A percentile compares a stretch with the other conserved stretches of the same genome.
Evolutionary conservation across 2,888 invertebrate species (phyloP).

Genomic region (Athalia rosae): DNA sequence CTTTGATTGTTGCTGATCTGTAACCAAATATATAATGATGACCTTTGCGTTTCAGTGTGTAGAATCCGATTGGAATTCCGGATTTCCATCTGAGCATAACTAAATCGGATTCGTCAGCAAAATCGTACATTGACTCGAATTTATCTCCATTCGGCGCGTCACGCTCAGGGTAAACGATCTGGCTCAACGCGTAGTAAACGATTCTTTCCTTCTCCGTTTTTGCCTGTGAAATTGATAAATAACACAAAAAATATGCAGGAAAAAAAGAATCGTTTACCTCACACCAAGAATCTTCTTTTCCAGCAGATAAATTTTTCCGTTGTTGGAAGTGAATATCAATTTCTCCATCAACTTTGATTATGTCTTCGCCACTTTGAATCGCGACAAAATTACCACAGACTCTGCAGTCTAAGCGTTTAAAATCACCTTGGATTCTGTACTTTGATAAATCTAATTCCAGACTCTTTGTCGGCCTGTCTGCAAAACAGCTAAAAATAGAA

Average conservation of each 20-base stretch:
- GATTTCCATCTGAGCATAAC: constrained; percentile 62
- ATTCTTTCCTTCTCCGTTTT: constrained; percentile 59
- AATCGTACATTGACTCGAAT: constrained; percentile 62
- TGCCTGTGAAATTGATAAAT: constrained; percentile 53
- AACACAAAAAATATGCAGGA: not conserved
- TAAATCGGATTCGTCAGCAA: constrained; percentile 61
- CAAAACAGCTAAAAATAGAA: constrained; percentile 49
- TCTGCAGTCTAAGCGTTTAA: constrained; percentile 56
- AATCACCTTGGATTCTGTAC: constrained; percentile 52
- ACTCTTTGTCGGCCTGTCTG: constrained; percentile 36
- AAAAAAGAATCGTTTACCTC: not conserved
- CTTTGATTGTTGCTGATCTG: not conserved
- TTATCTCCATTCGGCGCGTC: constrained; percentile 60
- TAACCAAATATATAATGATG: constrained; percentile 40
- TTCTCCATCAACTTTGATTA: constrained; percentile 49
- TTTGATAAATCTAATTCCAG: constrained; percentile 49
- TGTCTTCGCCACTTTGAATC: constrained; percentile 45
- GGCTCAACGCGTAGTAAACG: constrained; percentile 61
- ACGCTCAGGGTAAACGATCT: constrained; percentile 65
- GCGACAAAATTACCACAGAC: constrained; percentile 54
- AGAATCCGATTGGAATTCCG: constrained; percentile 68
- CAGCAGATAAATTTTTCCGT: not conserved
- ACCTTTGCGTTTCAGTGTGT: constrained; percentile 71
- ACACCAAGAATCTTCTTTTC: constrained; percentile 49
- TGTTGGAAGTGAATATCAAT: constrained; percentile 46